Conservation (phyloP, 2,113 vertebrate species). For the Pluvialis apricaria region DNA sequence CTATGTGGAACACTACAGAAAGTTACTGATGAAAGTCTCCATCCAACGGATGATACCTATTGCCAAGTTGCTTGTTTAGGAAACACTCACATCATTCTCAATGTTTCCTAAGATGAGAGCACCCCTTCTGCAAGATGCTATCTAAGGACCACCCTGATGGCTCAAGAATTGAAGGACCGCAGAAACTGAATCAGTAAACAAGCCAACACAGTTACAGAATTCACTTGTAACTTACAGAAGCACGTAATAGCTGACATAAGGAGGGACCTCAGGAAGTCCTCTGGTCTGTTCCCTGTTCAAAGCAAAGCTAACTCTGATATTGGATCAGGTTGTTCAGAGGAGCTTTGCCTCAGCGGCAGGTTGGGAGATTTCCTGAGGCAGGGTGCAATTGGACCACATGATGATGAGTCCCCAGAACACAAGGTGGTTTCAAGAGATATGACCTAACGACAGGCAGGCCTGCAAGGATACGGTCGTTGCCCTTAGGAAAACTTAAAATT, state of each 20-base stretch:
- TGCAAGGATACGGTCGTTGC: background rate
- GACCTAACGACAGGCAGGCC: background rate
- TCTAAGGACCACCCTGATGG: background rate
- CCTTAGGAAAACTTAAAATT: background rate
- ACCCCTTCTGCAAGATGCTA: background rate
- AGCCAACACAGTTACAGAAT: background rate
- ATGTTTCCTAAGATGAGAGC: background rate
- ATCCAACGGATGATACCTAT: background rate
- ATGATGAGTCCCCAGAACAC: background rate
- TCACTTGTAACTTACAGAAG: background rate
- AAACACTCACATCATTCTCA: background rate
- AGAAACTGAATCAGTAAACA: background rate
- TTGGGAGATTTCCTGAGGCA: background rate
- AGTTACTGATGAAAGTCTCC: background rate
- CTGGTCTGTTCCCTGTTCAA: background rate
- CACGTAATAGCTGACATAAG: accelerated
- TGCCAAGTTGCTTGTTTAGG: background rate
- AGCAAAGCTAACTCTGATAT: background rate
- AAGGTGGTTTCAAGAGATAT: background rate
- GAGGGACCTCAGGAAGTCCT: background rate
- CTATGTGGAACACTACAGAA: background rate
- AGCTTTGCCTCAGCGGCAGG: background rate
- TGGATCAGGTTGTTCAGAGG: background rate
- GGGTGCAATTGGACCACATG: accelerated
- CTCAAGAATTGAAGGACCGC: accelerated